Conservation (phyloP, 2,888 invertebrate genomes). For the Teleogryllus oceanicus region DNA sequence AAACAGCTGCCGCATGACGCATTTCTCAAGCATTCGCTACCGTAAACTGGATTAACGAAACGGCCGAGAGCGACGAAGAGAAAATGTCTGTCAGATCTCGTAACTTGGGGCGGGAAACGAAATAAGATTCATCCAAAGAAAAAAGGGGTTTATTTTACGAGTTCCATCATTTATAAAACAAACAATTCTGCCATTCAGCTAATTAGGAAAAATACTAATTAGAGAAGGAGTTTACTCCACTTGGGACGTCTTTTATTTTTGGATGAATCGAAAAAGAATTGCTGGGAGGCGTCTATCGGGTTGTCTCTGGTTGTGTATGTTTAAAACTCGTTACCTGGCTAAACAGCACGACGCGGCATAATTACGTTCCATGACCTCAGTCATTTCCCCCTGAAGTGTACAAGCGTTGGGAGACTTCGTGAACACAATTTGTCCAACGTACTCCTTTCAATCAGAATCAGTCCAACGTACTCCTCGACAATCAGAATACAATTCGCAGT, state of each 20-base stretch:
- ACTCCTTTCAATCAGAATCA: no score
- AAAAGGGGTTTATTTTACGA: not conserved
- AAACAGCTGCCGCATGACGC: not conserved
- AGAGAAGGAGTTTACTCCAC: not conserved
- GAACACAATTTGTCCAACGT: no score
- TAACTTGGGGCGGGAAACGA: not conserved
- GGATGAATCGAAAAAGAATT: not conserved
- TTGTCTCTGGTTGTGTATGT: not conserved
- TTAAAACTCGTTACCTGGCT: not conserved
- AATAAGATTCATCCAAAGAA: not conserved
- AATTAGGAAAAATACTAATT: slow-evolving; percentile 18
- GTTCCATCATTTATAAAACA: not conserved
- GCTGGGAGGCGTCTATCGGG: not conserved
- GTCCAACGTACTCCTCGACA: no score
- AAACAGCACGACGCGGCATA: not conserved
- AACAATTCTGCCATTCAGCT: not conserved
- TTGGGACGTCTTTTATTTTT: not conserved
- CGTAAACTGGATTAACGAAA: not conserved
- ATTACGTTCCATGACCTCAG: not conserved
- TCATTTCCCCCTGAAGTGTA: no score
- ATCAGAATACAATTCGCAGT: no score
- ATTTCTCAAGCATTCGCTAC: not conserved
- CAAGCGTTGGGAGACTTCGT: no score
- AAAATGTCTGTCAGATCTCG: not conserved
- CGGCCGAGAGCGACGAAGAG: not conserved